These are phyloP conservation scores for Tenthredo notha DNA, from an alignment of 2,888 invertebrate genomes.

Conservation along the genomic window DNA sequence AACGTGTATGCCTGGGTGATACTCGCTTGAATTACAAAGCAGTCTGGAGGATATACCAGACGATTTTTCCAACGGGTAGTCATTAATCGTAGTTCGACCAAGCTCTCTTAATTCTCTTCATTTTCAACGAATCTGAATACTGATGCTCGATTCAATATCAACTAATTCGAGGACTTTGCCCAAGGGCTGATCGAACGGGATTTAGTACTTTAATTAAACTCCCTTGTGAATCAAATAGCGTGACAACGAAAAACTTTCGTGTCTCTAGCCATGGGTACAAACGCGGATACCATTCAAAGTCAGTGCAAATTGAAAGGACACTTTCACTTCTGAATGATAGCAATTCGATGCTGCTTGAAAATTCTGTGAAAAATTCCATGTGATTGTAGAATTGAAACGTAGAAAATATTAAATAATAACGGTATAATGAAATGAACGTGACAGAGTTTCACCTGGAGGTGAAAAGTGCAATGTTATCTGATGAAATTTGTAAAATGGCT, in stretches of 20 bases:
- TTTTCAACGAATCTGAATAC: constrained; percentile 6
- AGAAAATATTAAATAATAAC: constrained; percentile 5
- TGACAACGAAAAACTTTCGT: neutral
- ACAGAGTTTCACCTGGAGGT: constrained; percentile 27
- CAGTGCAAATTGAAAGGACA: neutral
- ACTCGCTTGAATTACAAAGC: constrained; percentile 34
- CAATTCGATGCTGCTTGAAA: neutral
- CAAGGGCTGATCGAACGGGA: constrained; percentile 16
- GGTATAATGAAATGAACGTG: constrained; percentile 17
- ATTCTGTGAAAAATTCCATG: neutral
- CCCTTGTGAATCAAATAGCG: constrained; percentile 31
- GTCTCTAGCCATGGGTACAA: neutral
- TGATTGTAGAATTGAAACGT: neutral
- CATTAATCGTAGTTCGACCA: constrained; percentile 27
- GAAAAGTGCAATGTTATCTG: constrained; percentile 38
- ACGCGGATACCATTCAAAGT: neutral
- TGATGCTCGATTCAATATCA: constrained; percentile 26
- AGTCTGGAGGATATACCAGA: constrained; percentile 30
- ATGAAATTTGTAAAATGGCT: constrained; percentile 49
- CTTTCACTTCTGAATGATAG: neutral
- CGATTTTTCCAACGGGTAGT: constrained; percentile 25
- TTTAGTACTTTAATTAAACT: constrained; percentile 29
- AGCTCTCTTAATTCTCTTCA: constrained; percentile 27
- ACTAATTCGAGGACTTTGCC: constrained; percentile 22
- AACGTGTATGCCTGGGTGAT: neutral